phyloP scores from a whole-genome alignment of 1,140 invertebrate genomes.

The Diuraphis noxia region DNA sequence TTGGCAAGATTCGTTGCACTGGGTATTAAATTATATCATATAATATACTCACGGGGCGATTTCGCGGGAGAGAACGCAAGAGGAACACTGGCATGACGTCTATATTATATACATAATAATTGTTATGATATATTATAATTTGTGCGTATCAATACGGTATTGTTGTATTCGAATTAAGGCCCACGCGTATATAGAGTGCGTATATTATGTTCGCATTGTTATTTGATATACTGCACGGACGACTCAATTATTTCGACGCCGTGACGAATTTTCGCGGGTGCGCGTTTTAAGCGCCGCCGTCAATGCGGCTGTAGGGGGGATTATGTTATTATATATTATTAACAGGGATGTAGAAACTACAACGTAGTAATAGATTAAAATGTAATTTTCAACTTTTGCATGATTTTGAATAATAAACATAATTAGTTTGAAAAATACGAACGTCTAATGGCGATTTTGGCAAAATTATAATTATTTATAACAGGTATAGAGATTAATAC shows the following conservation, averaged over 20 bases:
- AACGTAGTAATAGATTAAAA: neutral
- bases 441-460: neutral
- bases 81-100: neutral
- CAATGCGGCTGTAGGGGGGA: neutral
- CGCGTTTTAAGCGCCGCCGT: neutral
- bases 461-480: no score
- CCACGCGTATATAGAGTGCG: neutral
- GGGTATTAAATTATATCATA: neutral
- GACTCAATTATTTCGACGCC: constrained; percentile 35
- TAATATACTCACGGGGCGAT: neutral
- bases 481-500: no score
- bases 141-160: constrained; percentile 10
- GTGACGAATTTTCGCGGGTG: constrained; percentile 32
- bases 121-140: neutral
- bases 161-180: neutral
- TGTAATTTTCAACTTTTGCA: neutral
- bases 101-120: neutral
- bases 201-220: neutral
- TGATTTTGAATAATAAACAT: neutral
- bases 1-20: neutral
- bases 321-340: neutral
- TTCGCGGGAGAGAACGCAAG: neutral
- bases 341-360: neutral
- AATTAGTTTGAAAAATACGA: neutral
- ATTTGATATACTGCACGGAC: neutral